Evolutionary conservation across 2,797 vertebrate species (phyloP).

Genomic region (Sciaenops ocellatus): DNA sequence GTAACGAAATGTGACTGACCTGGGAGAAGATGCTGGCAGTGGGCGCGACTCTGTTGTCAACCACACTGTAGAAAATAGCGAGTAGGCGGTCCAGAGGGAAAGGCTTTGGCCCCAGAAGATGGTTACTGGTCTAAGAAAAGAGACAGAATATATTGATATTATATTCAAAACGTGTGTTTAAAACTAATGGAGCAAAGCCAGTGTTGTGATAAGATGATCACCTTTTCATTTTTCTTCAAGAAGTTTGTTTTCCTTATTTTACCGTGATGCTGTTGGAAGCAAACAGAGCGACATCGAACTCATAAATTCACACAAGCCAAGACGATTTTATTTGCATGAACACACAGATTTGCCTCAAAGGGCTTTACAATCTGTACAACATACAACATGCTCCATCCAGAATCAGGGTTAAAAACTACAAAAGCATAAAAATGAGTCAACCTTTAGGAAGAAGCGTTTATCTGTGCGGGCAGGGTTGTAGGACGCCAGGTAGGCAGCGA

Average conservation of each 20-base stretch:
- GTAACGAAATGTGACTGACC: slow-evolving; percentile 80
- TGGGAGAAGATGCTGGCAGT: slow-evolving; percentile 97
- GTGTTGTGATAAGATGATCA: slow-evolving; percentile 56
- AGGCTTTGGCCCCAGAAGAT: slow-evolving; percentile 95
- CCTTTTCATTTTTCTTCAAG: slow-evolving; percentile 98
- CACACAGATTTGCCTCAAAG: background rate
- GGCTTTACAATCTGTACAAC: background rate
- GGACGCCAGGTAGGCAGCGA: slow-evolving; percentile 96
- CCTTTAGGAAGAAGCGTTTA: slow-evolving; percentile 98
- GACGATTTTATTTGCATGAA: background rate
- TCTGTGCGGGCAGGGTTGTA: slow-evolving; percentile 98
- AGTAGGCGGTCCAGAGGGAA: slow-evolving; percentile 96
- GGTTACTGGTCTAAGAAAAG: slow-evolving; percentile 92
- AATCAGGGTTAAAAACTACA: background rate
- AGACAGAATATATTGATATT: background rate
- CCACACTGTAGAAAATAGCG: slow-evolving; percentile 97
- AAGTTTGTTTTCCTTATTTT: slow-evolving; percentile 96
- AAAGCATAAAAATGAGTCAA: slow-evolving; percentile 54
- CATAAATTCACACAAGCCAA: background rate
- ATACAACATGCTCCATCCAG: background rate
- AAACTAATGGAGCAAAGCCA: background rate
- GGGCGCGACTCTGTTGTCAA: slow-evolving; percentile 95
- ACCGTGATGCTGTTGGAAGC: slow-evolving; percentile 91
- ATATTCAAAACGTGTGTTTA: background rate
- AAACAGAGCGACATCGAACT: slow-evolving; percentile 23